Base-by-base conservation (phyloP, 2,888 invertebrate genomes). In the Leptodirus hochenwartii region DNA sequence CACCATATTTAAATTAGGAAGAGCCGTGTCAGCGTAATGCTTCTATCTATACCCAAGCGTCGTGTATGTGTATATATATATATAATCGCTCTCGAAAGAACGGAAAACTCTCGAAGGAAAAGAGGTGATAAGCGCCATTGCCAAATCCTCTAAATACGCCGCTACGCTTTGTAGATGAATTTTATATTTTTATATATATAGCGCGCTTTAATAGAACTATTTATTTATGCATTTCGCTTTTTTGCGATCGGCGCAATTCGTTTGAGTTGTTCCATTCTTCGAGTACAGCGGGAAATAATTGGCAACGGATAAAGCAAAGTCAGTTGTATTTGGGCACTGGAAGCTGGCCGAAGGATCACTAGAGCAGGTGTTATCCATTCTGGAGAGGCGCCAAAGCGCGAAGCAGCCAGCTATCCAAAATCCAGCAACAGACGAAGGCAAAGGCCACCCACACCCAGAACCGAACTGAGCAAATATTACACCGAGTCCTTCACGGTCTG, bases 361-460 rank as follows among this genome's bases (percentile, higher is more conserved):
- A 20, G 20, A 34, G 37, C 41, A 39, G 42, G 41, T 42, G 43
- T 43, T 43, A 43, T 43, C 42, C 34, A 27, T 31, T 34, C 42
- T 44, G 44, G 44, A 43, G 39, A n/a, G n/a, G n/a, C n/a, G n/a
- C n/a, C n/a, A n/a, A n/a, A n/a, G n/a, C n/a, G n/a, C n/a, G n/a
- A n/a, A 38, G 34, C 34, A 36, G 44, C 44, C 44, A 43, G 40
- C 34, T 34, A 32, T 33, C 34, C 31, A 29, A 36, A 29, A 31
- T 31, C 30, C 29, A 31, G 34, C 28, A n/a, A n/a, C n/a, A n/a
- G n/a, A n/a, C n/a, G n/a, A n/a, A n/a, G n/a, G n/a, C n/a, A n/a
- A n/a, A n/a, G n/a, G n/a, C n/a, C n/a, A n/a, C n/a, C n/a, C n/a
- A n/a, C n/a, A n/a, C n/a, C n/a, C n/a, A n/a, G n/a, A n/a, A n/a